Conservation (phyloP, 2,797 vertebrate genomes). For the Lithobates pipiens region DNA sequence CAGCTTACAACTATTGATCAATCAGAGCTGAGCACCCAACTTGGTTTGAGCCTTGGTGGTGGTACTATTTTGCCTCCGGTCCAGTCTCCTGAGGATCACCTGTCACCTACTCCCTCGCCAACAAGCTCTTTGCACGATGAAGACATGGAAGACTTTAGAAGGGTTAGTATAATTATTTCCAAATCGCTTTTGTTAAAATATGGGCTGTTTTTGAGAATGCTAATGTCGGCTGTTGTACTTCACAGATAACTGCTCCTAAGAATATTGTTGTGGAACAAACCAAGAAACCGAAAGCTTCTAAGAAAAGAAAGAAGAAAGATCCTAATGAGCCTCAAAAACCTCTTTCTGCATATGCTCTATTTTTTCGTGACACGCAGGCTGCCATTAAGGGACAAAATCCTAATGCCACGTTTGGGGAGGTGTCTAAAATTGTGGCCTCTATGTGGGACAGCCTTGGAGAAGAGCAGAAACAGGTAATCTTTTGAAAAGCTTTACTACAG, state of each 20-base stretch:
- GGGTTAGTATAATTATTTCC: slow-evolving; percentile 72
- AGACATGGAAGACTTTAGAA: slow-evolving; percentile 87
- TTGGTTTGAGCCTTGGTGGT: slow-evolving; percentile 86
- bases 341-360: slow-evolving; percentile 89
- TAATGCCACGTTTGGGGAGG: slow-evolving; percentile 90
- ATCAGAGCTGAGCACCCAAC: slow-evolving; percentile 89
- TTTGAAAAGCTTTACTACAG: neutral
- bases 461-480: slow-evolving; percentile 89
- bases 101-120: slow-evolving; percentile 85
- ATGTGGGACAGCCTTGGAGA: slow-evolving; percentile 96
- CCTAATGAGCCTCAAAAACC: slow-evolving; percentile 91
- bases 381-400: slow-evolving; percentile 94
- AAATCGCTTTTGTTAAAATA: neutral
- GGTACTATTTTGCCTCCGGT: slow-evolving; percentile 78
- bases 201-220: neutral
- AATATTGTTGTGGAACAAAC: slow-evolving; percentile 67
- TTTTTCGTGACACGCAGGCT: slow-evolving; percentile 91
- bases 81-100: slow-evolving; percentile 83
- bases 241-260: slow-evolving; percentile 43
- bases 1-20: slow-evolving; percentile 93
- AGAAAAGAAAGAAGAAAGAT: slow-evolving; percentile 87
- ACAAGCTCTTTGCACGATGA: slow-evolving; percentile 87
- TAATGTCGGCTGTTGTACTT: neutral
- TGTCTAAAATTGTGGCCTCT: slow-evolving; percentile 92
- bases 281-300: slow-evolving; percentile 73